These are phyloP conservation scores for Serranus cabrilla DNA, from an alignment of 2,797 vertebrate species.

Conservation along the genomic window DNA sequence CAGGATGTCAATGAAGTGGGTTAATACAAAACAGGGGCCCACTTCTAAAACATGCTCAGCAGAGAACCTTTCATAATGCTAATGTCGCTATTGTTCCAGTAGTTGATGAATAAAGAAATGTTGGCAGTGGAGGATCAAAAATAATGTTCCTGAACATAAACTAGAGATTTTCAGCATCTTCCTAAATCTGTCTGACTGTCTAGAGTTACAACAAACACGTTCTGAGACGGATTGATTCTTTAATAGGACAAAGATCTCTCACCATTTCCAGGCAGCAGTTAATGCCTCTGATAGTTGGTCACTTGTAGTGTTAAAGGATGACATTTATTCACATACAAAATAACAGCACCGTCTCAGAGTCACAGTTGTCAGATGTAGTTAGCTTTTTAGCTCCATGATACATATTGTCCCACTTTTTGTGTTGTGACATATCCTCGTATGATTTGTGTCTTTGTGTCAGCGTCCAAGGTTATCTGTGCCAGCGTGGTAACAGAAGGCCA, in stretches of 20 bases:
- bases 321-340: conserved; percentile 1
- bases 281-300: not conserved
- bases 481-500: conserved; percentile 39
- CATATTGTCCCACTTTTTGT: not conserved
- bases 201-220: not conserved
- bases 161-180: not conserved
- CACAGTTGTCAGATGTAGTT: not conserved
- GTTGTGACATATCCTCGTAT: conserved; percentile 10
- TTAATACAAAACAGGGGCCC: not conserved
- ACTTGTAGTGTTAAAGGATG: not conserved
- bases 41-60: not conserved
- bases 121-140: not conserved
- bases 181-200: not conserved
- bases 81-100: too few species aligned
- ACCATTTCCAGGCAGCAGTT: not conserved
- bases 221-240: not conserved
- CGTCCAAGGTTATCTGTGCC: conserved; percentile 57
- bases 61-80: not conserved
- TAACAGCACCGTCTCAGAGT: not conserved
- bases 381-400: not conserved
- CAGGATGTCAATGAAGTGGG: not conserved
- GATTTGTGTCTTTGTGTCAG: conserved; percentile 30
- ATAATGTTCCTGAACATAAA: not conserved
- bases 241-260: not conserved
- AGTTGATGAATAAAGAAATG: not conserved